Base-by-base conservation (phyloP, 2,113 vertebrate genomes). In the Eolophus roseicapilla region DNA sequence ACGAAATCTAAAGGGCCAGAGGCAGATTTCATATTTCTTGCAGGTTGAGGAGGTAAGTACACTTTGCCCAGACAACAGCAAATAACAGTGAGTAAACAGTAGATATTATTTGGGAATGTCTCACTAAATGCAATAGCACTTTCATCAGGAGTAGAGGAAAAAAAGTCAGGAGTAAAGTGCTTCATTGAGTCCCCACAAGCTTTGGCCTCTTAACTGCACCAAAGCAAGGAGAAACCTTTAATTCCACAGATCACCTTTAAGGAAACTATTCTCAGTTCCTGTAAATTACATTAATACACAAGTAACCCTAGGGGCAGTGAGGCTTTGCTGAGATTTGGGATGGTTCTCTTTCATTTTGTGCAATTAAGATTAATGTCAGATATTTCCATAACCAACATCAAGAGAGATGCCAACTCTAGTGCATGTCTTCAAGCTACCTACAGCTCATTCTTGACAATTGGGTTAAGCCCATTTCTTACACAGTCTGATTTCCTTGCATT, bases 1-100 rank as follows among this genome's bases (percentile, higher is more conserved):
- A 95, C 91, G 93, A 97, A 96, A 96, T 88, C 86, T 83, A 92
- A 95, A 91, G 82, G 81, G 87, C 96, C 86, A 59, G 86, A 95
- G 81, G 97, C 91, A 96, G 92, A 96, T 92, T 95, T 96, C 65
- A 86, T 95, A 92, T 82, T 96, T 97, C 76, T 92, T 95, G 81
- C 10, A 94, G 73, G 57, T 79, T 87, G 29, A 35, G 88, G n/a
- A 93, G 33, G 27, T 65, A 94, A 83, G 49, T 82, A 93, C 73
- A 76, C 47, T 93, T 82, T 86, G 77, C 49, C 52, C 21, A 16
- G 91, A 91, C 82, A 95, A 96, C 6, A 94, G 69, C 74, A 97
- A 97, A 89, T 91, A 95, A 89, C 44, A 89, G 64, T 82, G 75
- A 95, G 94, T 90, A 95, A 98, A 96, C 77, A 95, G 76, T 68